These are phyloP conservation scores for Copidosoma aretas DNA, from an alignment of 2,888 invertebrate species.

Conservation along the genomic window DNA sequence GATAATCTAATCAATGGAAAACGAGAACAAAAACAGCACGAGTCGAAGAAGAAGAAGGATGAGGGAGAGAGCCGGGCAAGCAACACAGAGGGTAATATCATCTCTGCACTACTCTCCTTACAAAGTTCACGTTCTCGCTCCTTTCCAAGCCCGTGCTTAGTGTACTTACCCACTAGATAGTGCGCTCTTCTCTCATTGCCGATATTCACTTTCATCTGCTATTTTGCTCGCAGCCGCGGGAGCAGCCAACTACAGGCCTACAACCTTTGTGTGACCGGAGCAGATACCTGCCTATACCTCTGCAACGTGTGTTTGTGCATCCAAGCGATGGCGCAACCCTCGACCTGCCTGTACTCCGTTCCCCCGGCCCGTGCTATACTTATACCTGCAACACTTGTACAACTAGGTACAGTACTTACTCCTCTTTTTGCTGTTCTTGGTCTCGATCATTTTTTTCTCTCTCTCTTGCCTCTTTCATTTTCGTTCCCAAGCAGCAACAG, in stretches of 20 bases:
- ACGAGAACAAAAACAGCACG: too few species aligned
- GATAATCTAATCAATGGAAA: not conserved
- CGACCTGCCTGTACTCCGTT: not conserved
- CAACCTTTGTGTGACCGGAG: too few species aligned
- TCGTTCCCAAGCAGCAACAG: too few species aligned
- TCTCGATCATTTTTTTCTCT: not conserved
- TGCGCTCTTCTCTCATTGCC: conserved; percentile 17
- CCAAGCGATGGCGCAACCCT: conserved; percentile 21
- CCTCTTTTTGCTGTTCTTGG: not conserved
- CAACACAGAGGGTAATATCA: not conserved
- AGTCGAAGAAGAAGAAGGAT: too few species aligned
- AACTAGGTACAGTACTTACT: not conserved
- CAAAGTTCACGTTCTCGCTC: conserved; percentile 28
- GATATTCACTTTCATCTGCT: conserved; percentile 53
- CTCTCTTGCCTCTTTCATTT: not conserved
- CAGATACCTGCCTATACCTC: not conserved
- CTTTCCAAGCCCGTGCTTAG: not conserved
- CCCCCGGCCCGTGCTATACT: not conserved
- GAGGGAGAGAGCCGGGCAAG: not conserved
- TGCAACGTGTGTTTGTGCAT: not conserved
- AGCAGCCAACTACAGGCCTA: not conserved
- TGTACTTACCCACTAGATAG: too few species aligned
- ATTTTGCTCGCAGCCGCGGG: conserved; percentile 48
- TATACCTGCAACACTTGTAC: not conserved
- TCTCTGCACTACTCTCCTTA: conserved; percentile 22